Conservation (phyloP, 2,797 vertebrate genomes). For the Lithobates pipiens region DNA sequence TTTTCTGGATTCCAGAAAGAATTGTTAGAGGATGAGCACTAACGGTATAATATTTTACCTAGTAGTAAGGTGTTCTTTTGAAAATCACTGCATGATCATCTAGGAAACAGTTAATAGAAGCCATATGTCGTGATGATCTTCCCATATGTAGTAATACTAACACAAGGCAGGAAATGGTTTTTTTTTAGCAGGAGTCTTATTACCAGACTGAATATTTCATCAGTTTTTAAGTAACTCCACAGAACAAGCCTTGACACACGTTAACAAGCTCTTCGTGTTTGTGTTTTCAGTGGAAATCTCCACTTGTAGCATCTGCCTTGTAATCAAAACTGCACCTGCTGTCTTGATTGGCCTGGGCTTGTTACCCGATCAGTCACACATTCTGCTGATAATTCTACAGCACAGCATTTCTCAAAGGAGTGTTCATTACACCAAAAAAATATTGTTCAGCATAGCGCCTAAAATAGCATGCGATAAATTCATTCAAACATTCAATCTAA, state of each 20-base stretch:
- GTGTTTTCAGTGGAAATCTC: not conserved
- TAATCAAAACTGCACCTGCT: constrained; percentile 25
- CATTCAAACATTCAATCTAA: too few relatives aligned
- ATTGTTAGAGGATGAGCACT: too few relatives aligned
- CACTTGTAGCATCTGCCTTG: constrained; percentile 2
- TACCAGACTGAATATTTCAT: not conserved
- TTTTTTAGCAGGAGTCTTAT: not conserved
- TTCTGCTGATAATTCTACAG: constrained; percentile 9
- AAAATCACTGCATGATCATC: too few relatives aligned
- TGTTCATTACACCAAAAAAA: not conserved
- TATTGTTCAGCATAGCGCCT: not conserved
- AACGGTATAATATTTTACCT: too few relatives aligned
- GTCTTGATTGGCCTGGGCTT: constrained; percentile 3
- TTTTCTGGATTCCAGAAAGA: too few relatives aligned
- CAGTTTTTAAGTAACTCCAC: constrained; percentile 6
- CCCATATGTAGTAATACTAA: not conserved
- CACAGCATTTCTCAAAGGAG: not conserved
- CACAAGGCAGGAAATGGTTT: not conserved
- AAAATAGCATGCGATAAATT: too few relatives aligned
- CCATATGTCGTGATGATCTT: too few relatives aligned
- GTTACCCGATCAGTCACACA: constrained; percentile 5
- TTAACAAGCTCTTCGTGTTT: not conserved
- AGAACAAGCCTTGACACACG: not conserved
- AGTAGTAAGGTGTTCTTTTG: too few relatives aligned
- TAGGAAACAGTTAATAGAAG: too few relatives aligned